A percentile compares a stretch with the other conserved stretches of the same genome.
These are phyloP conservation scores for Tetrao urogallus DNA, from an alignment of 2,113 vertebrate species.

Conservation along the genomic window DNA sequence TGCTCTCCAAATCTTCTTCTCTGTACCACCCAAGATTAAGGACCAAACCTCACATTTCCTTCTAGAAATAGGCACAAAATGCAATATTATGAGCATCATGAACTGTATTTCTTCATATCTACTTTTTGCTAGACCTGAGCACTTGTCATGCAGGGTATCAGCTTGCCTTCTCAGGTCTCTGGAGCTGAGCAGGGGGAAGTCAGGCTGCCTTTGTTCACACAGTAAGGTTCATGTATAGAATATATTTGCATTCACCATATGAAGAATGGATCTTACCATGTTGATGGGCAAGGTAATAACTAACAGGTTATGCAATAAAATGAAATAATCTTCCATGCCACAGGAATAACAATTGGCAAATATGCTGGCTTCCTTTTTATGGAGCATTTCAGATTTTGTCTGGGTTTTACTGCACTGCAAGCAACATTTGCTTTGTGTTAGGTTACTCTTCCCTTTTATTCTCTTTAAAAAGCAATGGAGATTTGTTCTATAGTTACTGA, in stretches of 20 bases:
- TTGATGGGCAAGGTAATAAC: constrained; percentile 17
- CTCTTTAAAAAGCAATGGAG: constrained; percentile 18
- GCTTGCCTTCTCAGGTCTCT: not conserved
- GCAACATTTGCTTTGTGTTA: constrained; percentile 60
- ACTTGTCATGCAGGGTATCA: not conserved
- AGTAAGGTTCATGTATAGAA: not conserved
- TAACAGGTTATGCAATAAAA: constrained; percentile 30
- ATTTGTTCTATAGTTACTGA: not conserved
- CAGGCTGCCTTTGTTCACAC: not conserved
- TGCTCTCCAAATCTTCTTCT: not conserved
- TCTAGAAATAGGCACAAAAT: not conserved
- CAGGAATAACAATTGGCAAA: constrained; percentile 15
- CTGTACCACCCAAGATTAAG: not conserved
- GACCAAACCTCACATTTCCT: not conserved
- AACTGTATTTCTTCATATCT: not conserved
- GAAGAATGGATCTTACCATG: not conserved
- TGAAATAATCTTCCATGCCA: not conserved
- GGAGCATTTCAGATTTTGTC: constrained; percentile 37
- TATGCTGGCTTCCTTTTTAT: constrained; percentile 2
- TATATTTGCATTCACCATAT: not conserved
- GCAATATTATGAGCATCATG: not conserved
- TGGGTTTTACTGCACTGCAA: constrained; percentile 32
- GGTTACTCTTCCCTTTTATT: constrained; percentile 5
- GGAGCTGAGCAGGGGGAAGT: not conserved
- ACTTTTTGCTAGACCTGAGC: not conserved